Conservation (phyloP, 2,888 invertebrate species). For the Xestoiulus laeticollis region DNA sequence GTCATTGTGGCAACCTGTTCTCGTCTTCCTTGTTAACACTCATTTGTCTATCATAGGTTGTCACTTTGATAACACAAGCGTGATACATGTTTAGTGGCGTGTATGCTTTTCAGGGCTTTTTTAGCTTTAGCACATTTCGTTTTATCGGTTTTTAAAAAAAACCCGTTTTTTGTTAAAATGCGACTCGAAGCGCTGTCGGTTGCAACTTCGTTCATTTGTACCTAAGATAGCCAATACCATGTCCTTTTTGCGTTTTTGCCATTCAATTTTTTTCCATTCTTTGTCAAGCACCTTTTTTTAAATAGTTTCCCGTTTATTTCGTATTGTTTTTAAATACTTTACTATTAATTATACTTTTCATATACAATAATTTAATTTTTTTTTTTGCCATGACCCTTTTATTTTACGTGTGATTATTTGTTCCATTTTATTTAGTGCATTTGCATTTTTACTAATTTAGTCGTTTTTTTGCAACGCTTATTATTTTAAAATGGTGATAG, state of each 20-base stretch:
- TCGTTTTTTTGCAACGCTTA: slow-evolving; percentile 28
- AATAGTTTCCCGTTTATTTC: slow-evolving; percentile 13
- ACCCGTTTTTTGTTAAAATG: not conserved
- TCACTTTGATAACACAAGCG: slow-evolving; percentile 35
- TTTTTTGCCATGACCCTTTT: slow-evolving; percentile 46
- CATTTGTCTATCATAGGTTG: slow-evolving; percentile 29
- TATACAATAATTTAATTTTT: slow-evolving; percentile 42
- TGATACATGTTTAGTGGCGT: not conserved
- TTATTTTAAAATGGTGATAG: not conserved
- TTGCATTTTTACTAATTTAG: slow-evolving; percentile 42
- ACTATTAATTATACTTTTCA: slow-evolving; percentile 44
- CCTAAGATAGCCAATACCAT: not conserved
- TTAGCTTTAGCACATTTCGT: slow-evolving; percentile 17
- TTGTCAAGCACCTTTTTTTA: slow-evolving; percentile 10
- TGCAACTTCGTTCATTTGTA: not conserved
- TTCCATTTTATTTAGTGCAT: slow-evolving; percentile 40
- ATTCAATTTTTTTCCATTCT: not conserved
- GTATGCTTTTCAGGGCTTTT: slow-evolving; percentile 32
- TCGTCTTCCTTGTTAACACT: slow-evolving; percentile 48
- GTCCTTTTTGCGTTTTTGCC: slow-evolving; percentile 5
- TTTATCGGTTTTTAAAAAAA: not conserved
- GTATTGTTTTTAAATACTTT: slow-evolving; percentile 42
- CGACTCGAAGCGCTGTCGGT: not conserved
- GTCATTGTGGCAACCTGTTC: slow-evolving; percentile 46
- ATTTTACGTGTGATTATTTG: not conserved